Evolutionary conservation across 1,140 invertebrate genomes (phyloP).

Genomic region (Nymphalis io): DNA sequence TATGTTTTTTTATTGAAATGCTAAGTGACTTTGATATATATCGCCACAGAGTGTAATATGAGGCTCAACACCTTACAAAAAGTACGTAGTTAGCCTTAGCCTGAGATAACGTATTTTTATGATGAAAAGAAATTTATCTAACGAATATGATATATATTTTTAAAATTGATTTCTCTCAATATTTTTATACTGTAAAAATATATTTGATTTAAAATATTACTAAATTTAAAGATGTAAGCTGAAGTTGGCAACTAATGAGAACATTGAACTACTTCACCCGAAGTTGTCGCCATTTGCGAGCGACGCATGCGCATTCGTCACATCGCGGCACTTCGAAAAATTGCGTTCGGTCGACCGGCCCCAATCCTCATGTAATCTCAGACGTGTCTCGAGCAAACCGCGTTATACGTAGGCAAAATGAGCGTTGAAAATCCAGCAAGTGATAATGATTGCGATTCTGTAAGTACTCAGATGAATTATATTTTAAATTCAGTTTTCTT

Average conservation of each 20-base stretch:
- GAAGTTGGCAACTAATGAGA: conserved; percentile 38
- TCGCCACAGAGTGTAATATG: too few relatives aligned
- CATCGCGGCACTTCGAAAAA: conserved; percentile 64
- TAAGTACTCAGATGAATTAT: conserved; percentile 62
- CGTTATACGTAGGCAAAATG: conserved; percentile 79
- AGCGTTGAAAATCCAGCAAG: conserved; percentile 78
- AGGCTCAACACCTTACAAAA: too few relatives aligned
- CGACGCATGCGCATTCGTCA: conserved; percentile 69
- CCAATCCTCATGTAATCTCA: conserved; percentile 69
- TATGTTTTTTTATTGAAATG: neutral
- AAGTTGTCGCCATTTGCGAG: conserved; percentile 54
- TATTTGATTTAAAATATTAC: neutral
- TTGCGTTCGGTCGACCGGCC: conserved; percentile 61
- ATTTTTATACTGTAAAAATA: too few relatives aligned
- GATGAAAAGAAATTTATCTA: too few relatives aligned
- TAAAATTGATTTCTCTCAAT: too few relatives aligned
- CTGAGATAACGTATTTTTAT: too few relatives aligned
- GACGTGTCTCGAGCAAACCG: conserved; percentile 56
- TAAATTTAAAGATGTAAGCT: neutral
- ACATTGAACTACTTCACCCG: conserved; percentile 63
- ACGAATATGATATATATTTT: too few relatives aligned
- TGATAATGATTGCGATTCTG: conserved; percentile 75
- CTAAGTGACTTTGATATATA: too few relatives aligned
- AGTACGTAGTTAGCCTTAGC: too few relatives aligned
- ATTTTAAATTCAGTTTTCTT: conserved; percentile 38